phyloP scores from a whole-genome alignment of 1,140 invertebrate species.

The Drosophila azteca region DNA sequence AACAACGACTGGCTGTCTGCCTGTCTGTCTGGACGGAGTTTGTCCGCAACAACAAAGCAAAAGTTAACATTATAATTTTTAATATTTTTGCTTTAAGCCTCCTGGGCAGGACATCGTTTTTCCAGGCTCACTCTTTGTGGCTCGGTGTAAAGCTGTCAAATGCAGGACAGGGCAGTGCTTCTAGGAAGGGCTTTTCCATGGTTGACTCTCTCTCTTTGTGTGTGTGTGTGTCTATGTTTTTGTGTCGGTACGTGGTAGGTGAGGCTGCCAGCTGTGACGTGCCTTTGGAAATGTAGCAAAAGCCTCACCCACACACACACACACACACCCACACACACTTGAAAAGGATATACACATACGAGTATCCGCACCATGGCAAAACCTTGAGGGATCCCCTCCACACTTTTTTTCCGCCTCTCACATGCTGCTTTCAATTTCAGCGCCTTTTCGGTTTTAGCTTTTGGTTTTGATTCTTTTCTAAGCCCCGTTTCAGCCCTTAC shows the following conservation, averaged over 20 bases:
- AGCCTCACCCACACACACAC: slow-evolving; percentile 36
- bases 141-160: slow-evolving; percentile 79
- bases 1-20: slow-evolving; percentile 44
- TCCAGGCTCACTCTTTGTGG: slow-evolving; percentile 32
- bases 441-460: slow-evolving; percentile 74
- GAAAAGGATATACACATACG: slow-evolving; percentile 27
- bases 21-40: slow-evolving; percentile 10
- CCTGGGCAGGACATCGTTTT: slow-evolving; percentile 37
- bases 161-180: slow-evolving; percentile 60
- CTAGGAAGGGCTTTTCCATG: slow-evolving; percentile 58
- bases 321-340: slow-evolving; percentile 23
- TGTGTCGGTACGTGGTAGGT: slow-evolving; percentile 20
- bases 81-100: slow-evolving; percentile 76
- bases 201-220: slow-evolving; percentile 34
- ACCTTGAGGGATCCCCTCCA: slow-evolving; percentile 23
- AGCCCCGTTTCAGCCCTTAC: slow-evolving; percentile 37
- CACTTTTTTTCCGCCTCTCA: slow-evolving; percentile 28
- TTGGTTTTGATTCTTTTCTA: slow-evolving; percentile 74
- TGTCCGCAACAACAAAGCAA: slow-evolving; percentile 46
- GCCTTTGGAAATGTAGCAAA: slow-evolving; percentile 73
- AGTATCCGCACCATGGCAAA: slow-evolving; percentile 8
- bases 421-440: slow-evolving; percentile 74
- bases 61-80: slow-evolving; percentile 82
- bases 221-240: slow-evolving; percentile 29
- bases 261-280: slow-evolving; percentile 70